phyloP scores from a whole-genome alignment of 2,888 invertebrate genomes.

The Diachrysia chrysitis region DNA sequence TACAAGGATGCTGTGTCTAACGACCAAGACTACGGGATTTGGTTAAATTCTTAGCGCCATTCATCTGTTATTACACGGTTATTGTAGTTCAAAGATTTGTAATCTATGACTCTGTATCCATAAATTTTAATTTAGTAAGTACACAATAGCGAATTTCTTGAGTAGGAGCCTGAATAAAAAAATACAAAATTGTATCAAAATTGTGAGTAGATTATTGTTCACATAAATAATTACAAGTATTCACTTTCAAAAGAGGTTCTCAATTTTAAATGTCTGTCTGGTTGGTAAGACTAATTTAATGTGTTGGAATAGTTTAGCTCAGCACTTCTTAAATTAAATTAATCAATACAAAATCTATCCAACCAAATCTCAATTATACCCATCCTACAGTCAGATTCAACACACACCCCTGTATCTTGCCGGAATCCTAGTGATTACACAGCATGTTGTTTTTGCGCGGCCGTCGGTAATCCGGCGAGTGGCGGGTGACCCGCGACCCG shows the following conservation, averaged over 20 bases:
- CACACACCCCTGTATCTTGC: constrained; percentile 47
- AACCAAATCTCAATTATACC: background rate
- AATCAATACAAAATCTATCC: background rate
- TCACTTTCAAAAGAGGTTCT: too few species aligned
- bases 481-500: constrained; percentile 30
- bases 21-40: constrained; percentile 43
- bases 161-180: too few species aligned
- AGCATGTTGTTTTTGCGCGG: constrained; percentile 68
- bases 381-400: background rate
- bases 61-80: constrained; percentile 18
- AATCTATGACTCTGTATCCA: background rate
- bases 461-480: constrained; percentile 59
- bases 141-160: background rate
- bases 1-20: constrained; percentile 55
- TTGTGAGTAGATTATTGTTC: too few species aligned
- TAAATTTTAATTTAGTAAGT: too few species aligned
- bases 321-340: too few species aligned
- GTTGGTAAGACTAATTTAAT: too few species aligned
- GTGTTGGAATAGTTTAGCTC: too few species aligned
- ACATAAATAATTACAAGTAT: too few species aligned
- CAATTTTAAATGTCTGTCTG: too few species aligned
- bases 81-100: background rate
- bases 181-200: too few species aligned
- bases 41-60: constrained; percentile 12
- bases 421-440: constrained; percentile 57